Evolutionary conservation across 1,140 invertebrate genomes (phyloP).

Genomic region (Microplitis mediator): DNA sequence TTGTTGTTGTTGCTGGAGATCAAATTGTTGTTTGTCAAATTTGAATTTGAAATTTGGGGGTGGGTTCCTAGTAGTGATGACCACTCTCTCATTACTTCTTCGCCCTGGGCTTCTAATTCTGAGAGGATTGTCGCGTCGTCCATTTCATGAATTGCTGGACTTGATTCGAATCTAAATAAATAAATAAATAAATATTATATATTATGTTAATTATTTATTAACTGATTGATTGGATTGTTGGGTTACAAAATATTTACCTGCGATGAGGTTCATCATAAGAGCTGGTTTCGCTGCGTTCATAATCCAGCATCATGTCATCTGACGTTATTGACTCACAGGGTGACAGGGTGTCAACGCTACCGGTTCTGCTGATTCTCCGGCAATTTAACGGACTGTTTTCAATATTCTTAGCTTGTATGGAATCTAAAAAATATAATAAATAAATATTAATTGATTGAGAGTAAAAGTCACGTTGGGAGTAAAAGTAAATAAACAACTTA

Average conservation of each 20-base stretch:
- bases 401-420: slow-evolving; percentile 40
- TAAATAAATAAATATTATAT: slow-evolving; percentile 12
- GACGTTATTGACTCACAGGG: slow-evolving; percentile 79
- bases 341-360: slow-evolving; percentile 77
- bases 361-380: slow-evolving; percentile 63
- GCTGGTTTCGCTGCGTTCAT: slow-evolving; percentile 74
- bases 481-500: slow-evolving; percentile 36
- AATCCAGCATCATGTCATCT: slow-evolving; percentile 84
- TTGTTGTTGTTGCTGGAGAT: slow-evolving; percentile 45
- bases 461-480: not conserved
- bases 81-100: slow-evolving; percentile 66
- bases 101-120: slow-evolving; percentile 62
- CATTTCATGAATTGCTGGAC: slow-evolving; percentile 59
- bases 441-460: slow-evolving; percentile 2
- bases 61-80: slow-evolving; percentile 60
- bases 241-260: slow-evolving; percentile 12
- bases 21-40: slow-evolving; percentile 54
- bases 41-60: slow-evolving; percentile 48
- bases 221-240: slow-evolving; percentile 66
- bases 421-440: slow-evolving; percentile 33
- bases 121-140: slow-evolving; percentile 62
- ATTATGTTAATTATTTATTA: slow-evolving; percentile 26
- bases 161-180: slow-evolving; percentile 56
- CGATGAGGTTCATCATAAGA: slow-evolving; percentile 61
- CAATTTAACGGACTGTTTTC: slow-evolving; percentile 57